Evolutionary conservation across 2,888 invertebrate genomes (phyloP).

Genomic region (Cylloceria caligata): DNA sequence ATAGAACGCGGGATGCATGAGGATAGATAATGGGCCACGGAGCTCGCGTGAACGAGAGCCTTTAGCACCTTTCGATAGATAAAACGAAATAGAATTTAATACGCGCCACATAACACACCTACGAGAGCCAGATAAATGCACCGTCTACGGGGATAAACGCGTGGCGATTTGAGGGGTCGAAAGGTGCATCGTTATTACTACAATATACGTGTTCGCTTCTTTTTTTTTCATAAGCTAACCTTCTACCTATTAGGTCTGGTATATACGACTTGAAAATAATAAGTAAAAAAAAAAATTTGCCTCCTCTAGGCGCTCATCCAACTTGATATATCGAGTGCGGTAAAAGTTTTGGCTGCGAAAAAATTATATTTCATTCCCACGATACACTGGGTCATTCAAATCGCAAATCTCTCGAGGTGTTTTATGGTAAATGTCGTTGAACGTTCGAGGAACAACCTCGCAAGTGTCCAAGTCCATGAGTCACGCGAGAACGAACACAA

Average conservation of each 20-base stretch:
- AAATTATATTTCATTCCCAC: constrained; percentile 54
- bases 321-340: constrained; percentile 21
- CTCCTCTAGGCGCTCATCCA: constrained; percentile 36
- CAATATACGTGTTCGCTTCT: constrained; percentile 45
- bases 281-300: background rate
- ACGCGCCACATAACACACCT: constrained; percentile 29
- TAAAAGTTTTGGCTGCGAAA: constrained; percentile 2
- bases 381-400: background rate
- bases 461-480: constrained; percentile 53
- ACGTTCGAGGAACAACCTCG: constrained; percentile 17
- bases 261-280: constrained; percentile 1
- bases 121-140: constrained; percentile 51
- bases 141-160: constrained; percentile 54
- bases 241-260: constrained; percentile 59
- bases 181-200: constrained; percentile 60
- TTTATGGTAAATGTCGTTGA: constrained; percentile 47
- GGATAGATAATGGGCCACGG: constrained; percentile 50
- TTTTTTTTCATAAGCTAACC: constrained; percentile 61
- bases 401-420: background rate
- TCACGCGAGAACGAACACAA: constrained; percentile 58
- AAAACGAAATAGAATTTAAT: constrained; percentile 69
- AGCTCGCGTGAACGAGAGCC: constrained; percentile 60
- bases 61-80: constrained; percentile 69
- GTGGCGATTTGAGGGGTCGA: constrained; percentile 62
- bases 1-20: constrained; percentile 47